Evolutionary conservation across 2,113 vertebrate genomes (phyloP), one percentile per base, ranked within the genome.

Genomic region (Serilophus lunatus): DNA sequence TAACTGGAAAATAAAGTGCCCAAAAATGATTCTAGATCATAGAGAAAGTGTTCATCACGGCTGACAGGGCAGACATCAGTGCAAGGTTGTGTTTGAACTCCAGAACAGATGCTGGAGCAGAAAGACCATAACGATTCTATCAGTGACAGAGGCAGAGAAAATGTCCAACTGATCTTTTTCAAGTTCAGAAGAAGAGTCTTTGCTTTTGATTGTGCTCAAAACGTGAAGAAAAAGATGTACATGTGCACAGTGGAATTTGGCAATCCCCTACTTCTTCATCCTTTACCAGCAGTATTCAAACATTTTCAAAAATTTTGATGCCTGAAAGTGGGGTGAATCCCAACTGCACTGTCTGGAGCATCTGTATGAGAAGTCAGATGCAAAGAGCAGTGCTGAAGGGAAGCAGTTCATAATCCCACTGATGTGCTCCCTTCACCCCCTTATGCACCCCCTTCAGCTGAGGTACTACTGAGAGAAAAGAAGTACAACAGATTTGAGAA

Each of bases 181-280:
- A 90, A 72, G 71, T 82, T 88, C 79, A 76, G 33, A 19, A 82
- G 66, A 42, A 68, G 18, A 44, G 20, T 12, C 53, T 87, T 92
- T 44, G 36, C 28, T 90, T 85, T 75, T 42, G 63, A 82, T 49
- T 88, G 78, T 72, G 69, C 68, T 93, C 47, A 80, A 60, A 81
- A 42, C 1, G 6, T 15, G 38, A 86, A 53, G 50, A 45, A 51
- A 35, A 53, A 12, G 59, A 70, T 36, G 18, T 10, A 64, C 77
- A 82, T 5, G 6, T 1, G 13, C 51, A 70, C 23, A 51, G 53
- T 6, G 36, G 40, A 76, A 31, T 45, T 68, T 50, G 38, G 40
- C 49, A 68, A 42, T 12, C 23, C 33, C 22, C 10, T 18, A 4
- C n/a, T 57, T 61, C 47, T 66, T 31, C 23, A 45, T 35, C 40